Evolutionary conservation across 2,113 vertebrate species (phyloP).

Genomic region (Pangasianodon hypophthalmus): DNA sequence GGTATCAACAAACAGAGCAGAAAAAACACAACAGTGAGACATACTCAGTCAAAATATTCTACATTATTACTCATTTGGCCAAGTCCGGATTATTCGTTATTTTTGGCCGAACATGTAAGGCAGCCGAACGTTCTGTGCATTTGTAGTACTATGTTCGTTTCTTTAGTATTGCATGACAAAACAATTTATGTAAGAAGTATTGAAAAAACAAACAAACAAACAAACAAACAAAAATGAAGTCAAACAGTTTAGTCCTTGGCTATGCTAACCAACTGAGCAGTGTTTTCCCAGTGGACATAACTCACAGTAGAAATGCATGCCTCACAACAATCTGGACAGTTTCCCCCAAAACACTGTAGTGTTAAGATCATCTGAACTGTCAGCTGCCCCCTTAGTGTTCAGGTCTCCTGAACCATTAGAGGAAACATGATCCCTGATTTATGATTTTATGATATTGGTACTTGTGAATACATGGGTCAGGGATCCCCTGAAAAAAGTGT

Average conservation of each 20-base stretch:
- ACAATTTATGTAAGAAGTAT: not conserved
- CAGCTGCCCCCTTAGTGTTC: not conserved
- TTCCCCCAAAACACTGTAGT: not conserved
- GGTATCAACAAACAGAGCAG: too few species aligned
- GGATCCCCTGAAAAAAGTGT: not conserved
- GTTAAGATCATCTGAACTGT: constrained; percentile 2
- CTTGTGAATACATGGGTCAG: not conserved
- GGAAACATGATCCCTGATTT: too few species aligned
- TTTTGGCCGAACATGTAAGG: too few species aligned
- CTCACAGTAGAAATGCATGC: constrained; percentile 25
- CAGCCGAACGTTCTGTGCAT: too few species aligned
- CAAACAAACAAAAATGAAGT: too few species aligned
- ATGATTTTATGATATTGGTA: not conserved
- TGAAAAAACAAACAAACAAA: not conserved
- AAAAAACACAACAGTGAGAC: too few species aligned
- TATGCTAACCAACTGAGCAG: too few species aligned
- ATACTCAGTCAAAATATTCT: too few species aligned
- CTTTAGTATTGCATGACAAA: constrained; percentile 16
- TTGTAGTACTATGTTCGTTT: not conserved
- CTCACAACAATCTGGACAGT: too few species aligned
- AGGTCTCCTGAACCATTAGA: not conserved
- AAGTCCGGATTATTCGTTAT: too few species aligned
- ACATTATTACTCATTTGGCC: too few species aligned
- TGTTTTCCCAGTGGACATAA: constrained; percentile 18
- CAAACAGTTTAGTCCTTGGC: too few species aligned